Conservation (phyloP, 2,888 invertebrate genomes). For the Chloroclysta siterata region DNA sequence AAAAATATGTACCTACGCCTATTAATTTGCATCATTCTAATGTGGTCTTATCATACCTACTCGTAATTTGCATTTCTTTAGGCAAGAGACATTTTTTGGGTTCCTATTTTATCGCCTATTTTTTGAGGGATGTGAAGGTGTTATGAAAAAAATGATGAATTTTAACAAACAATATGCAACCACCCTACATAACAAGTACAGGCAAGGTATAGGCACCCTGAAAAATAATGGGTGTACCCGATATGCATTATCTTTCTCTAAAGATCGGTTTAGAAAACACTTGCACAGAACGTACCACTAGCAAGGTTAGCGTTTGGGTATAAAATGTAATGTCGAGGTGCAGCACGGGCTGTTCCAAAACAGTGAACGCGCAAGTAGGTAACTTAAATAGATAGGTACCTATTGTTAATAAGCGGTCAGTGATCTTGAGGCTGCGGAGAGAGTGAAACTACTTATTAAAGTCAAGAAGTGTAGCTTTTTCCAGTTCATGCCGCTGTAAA, state of each 20-base stretch:
- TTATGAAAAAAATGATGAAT: too few relatives aligned
- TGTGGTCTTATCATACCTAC: too few relatives aligned
- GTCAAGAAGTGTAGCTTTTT: neutral
- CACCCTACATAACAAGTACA: too few relatives aligned
- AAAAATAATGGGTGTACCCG: too few relatives aligned
- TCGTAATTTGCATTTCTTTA: too few relatives aligned
- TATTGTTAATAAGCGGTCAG: conserved; percentile 1
- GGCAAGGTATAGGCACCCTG: too few relatives aligned
- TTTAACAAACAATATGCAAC: too few relatives aligned
- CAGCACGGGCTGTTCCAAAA: conserved; percentile 37
- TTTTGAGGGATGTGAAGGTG: too few relatives aligned
- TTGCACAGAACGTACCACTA: conserved; percentile 1
- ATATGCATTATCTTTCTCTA: neutral
- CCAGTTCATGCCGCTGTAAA: neutral
- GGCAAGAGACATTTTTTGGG: too few relatives aligned
- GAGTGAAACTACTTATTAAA: neutral
- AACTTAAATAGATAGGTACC: neutral
- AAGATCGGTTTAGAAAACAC: conserved; percentile 17
- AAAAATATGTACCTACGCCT: too few relatives aligned
- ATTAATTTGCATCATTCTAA: too few relatives aligned
- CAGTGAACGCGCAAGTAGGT: conserved; percentile 18
- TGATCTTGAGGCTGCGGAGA: conserved; percentile 1
- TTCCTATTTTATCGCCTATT: too few relatives aligned
- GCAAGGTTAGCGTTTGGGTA: conserved; percentile 34
- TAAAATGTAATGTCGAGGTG: conserved; percentile 27